Percentiles rank a stretch among this genome's conserved stretches.
phyloP scores from a whole-genome alignment of 2,797 vertebrate genomes.

The Rhynchonycteris naso region DNA sequence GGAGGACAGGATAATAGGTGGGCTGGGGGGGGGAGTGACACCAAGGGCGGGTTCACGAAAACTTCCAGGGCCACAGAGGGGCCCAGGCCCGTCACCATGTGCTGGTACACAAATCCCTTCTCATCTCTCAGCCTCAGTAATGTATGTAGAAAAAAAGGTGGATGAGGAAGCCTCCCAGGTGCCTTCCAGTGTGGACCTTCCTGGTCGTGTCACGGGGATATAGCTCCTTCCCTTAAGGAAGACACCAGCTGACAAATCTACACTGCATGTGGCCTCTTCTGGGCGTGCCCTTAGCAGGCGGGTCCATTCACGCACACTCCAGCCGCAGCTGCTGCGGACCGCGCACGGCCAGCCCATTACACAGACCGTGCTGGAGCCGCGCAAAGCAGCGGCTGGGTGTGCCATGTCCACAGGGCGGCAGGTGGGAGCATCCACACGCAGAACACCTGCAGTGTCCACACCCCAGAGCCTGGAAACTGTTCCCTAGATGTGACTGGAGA shows the following conservation, averaged over 20 bases:
- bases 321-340: background rate
- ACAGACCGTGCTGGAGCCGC: rapidly evolving
- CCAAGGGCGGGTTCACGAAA: background rate
- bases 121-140: background rate
- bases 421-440: no score
- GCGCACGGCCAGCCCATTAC: background rate
- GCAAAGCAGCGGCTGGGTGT: background rate
- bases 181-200: background rate
- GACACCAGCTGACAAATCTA: background rate
- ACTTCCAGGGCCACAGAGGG: background rate
- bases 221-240: background rate
- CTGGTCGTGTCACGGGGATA: background rate
- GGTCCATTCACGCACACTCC: rapidly evolving
- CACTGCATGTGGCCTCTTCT: rapidly evolving
- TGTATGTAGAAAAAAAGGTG: background rate
- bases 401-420: no score
- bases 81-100: background rate
- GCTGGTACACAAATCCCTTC: background rate
- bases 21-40: background rate
- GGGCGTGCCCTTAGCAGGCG: background rate
- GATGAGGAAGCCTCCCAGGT: background rate
- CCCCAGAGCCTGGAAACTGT: background rate
- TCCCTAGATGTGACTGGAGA: background rate
- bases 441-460: background rate
- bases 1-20: background rate